A percentile compares a stretch with the other conserved stretches of the same genome.
Conservation (phyloP, 2,797 vertebrate genomes). For the Acrossocheilus wenchowensis region DNA sequence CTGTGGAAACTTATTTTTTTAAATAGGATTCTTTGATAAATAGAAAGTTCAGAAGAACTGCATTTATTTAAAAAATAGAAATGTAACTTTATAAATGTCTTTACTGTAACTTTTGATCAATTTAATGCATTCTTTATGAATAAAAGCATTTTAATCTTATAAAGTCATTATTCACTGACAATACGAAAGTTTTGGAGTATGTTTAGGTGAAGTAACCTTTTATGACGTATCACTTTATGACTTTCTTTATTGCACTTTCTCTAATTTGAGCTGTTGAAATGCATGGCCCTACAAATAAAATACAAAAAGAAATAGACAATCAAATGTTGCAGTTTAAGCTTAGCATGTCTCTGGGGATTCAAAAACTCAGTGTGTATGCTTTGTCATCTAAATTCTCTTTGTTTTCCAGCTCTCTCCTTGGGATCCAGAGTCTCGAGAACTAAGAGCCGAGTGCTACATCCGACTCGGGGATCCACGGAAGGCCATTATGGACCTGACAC, state of each 20-base stretch:
- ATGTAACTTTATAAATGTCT: background rate
- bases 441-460: conserved; percentile 83
- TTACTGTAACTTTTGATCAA: background rate
- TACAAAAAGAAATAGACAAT: background rate
- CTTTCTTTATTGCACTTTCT: background rate
- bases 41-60: background rate
- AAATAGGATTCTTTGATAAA: background rate
- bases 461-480: conserved; percentile 80
- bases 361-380: background rate
- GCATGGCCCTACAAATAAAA: background rate
- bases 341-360: background rate
- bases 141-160: background rate
- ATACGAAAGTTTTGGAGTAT: background rate
- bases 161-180: background rate
- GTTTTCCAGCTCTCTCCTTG: conserved; percentile 82
- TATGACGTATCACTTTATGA: background rate
- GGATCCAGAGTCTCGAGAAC: conserved; percentile 83
- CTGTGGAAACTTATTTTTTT: background rate
- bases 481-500: conserved; percentile 84
- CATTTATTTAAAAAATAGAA: background rate
- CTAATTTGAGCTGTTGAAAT: background rate
- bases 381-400: background rate
- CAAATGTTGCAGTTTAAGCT: background rate
- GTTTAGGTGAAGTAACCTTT: background rate
- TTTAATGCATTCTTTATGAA: background rate